Conservation (phyloP, 2,113 vertebrate species). For the Bombycilla garrulus region DNA sequence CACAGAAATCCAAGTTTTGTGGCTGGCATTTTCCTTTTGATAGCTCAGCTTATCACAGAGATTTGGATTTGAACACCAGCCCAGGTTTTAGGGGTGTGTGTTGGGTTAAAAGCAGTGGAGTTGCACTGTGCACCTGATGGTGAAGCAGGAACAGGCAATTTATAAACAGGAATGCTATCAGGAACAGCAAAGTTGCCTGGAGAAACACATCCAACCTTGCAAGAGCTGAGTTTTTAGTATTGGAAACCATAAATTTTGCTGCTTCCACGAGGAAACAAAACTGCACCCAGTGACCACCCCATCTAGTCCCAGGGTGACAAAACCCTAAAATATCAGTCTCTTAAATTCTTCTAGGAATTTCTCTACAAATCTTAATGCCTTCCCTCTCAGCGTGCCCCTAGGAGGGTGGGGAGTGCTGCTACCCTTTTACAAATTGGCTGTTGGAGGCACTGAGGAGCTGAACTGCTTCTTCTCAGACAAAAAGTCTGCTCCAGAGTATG, state of each 20-base stretch:
- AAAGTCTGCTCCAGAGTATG: background rate
- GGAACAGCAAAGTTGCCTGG: background rate
- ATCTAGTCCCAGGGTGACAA: background rate
- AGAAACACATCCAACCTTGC: background rate
- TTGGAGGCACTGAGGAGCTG: background rate
- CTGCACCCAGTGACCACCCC: background rate
- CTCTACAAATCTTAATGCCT: background rate
- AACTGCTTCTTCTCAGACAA: background rate
- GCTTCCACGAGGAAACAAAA: background rate
- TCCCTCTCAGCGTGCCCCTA: background rate
- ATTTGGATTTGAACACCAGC: background rate
- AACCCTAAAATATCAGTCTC: background rate
- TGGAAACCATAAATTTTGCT: background rate
- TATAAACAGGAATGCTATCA: background rate
- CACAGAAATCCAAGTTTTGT: background rate
- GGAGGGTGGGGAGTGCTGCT: background rate
- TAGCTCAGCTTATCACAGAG: background rate
- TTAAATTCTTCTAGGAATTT: background rate
- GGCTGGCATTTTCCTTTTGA: background rate
- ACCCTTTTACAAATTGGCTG: background rate
- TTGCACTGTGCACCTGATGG: background rate
- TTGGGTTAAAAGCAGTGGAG: background rate
- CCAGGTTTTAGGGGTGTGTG: background rate
- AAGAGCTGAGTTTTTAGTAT: background rate
- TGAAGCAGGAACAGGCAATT: accelerated